Evolutionary conservation across 2,113 vertebrate genomes (phyloP), one percentile per base, ranked within the genome.

Genomic region (Platycercus adscitus): DNA sequence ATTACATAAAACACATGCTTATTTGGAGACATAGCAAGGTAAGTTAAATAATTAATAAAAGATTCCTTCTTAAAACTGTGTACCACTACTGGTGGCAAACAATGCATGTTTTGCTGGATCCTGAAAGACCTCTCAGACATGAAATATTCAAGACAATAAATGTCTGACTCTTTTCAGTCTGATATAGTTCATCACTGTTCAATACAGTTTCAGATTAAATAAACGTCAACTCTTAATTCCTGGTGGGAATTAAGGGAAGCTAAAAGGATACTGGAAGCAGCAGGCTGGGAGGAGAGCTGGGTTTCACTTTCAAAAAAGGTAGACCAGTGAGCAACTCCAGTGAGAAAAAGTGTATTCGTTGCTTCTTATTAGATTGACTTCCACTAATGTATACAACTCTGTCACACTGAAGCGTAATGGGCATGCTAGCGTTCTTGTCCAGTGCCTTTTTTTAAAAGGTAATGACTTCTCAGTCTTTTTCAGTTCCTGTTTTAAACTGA

Each of bases 321-420:
- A 81, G 29, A 69, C 18, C 41, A 37, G 5, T 41, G 35, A 79
- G 35, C 17, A 75, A 25, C 4, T 46, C 11, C 28, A 80, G 13
- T n/a, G 17, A 84, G 28, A 83, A 84, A 91, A 81, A 20, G 3
- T 79, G 19, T 71, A 61, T 81, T 58, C 47, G 4, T 64, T 86
- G 15, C 23, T 79, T 53, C 13, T n/a, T 70, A 26, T 46, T 46
- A 39, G 18, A 47, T 17, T 71, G 43, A 50, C 10, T 89, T 89
- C 26, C 14, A 50, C 33, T 63, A 44, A 47, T 5, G 2, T 33
- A 16, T 21, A 13, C 2, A 71, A 23, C 8, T 81, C 52, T 63
- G 13, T 70, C 43, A 75, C 25, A 15, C 8, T 1, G 1, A 26
- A 66, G 17, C 0, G 0, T 50, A 52, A 53, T 64, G 25, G 25